A percentile compares a stretch with the other conserved stretches of the same genome.
Evolutionary conservation across 2,797 vertebrate species (phyloP).

Genomic region (Tapirus indicus): DNA sequence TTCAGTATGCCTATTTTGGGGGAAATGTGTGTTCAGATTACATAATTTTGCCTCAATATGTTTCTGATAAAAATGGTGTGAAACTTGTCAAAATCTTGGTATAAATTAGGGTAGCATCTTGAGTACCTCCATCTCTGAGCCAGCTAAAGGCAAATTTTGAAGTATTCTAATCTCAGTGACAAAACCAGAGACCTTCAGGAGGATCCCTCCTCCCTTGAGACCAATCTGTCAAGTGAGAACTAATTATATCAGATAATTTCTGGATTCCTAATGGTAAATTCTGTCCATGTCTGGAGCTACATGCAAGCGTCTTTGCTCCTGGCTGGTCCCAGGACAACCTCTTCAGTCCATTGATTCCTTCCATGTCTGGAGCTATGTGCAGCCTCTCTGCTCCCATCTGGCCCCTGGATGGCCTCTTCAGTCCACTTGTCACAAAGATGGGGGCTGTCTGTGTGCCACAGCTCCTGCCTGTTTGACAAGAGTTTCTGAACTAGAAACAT

Average conservation of each 20-base stretch:
- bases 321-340: no score
- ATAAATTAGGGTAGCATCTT: background rate
- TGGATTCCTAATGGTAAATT: constrained; percentile 48
- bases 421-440: background rate
- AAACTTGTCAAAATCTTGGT: constrained; percentile 59
- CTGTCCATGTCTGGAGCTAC: background rate
- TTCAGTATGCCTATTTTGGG: background rate
- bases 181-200: constrained; percentile 44
- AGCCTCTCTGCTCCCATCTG: background rate
- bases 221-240: constrained; percentile 51
- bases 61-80: constrained; percentile 63
- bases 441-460: background rate
- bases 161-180: background rate
- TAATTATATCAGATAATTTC: constrained; percentile 62
- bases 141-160: constrained; percentile 8
- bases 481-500: constrained; percentile 18
- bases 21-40: constrained; percentile 38
- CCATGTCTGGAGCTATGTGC: no score
- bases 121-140: background rate
- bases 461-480: background rate
- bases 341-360: no score
- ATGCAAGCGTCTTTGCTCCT: background rate
- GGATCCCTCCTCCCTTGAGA: background rate
- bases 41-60: constrained; percentile 51
- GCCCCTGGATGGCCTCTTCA: background rate